Conservation (phyloP, 2,113 vertebrate genomes). For the Accipiter virgatus region DNA sequence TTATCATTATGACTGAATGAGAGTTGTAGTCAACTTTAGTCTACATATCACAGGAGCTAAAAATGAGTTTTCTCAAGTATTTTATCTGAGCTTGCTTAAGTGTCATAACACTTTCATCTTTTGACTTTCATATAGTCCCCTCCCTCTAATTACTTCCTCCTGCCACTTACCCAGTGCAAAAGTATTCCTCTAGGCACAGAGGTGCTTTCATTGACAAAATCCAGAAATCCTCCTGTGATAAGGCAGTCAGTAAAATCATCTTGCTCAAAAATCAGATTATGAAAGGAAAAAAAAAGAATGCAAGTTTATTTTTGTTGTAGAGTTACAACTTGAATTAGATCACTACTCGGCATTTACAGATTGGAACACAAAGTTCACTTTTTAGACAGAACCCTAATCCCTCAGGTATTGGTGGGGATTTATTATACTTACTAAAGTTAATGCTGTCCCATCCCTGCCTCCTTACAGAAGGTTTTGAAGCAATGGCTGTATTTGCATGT, state of each 20-base stretch:
- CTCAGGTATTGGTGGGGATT: background rate
- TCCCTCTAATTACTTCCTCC: background rate
- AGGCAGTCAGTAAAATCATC: background rate
- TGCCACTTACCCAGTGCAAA: background rate
- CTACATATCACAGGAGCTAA: constrained; percentile 10
- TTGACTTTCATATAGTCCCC: background rate
- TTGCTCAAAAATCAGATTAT: background rate
- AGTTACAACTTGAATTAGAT: background rate
- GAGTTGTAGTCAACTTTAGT: constrained; percentile 31
- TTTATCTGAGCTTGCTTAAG: constrained; percentile 37
- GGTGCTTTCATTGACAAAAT: constrained; percentile 32
- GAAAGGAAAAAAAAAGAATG: background rate
- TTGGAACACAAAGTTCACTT: background rate
- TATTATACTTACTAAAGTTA: background rate
- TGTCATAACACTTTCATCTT: constrained; percentile 49
- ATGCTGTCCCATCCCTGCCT: background rate
- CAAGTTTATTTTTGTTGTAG: background rate
- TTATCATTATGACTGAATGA: constrained; percentile 20
- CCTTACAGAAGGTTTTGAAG: background rate
- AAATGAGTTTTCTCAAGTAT: constrained; percentile 39
- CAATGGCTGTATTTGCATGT: background rate
- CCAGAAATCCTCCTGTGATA: background rate
- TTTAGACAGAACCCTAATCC: background rate
- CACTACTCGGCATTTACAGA: background rate
- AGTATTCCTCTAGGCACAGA: background rate